phyloP scores from a whole-genome alignment of 2,797 vertebrate species.

The Macropus fuliginosus region DNA sequence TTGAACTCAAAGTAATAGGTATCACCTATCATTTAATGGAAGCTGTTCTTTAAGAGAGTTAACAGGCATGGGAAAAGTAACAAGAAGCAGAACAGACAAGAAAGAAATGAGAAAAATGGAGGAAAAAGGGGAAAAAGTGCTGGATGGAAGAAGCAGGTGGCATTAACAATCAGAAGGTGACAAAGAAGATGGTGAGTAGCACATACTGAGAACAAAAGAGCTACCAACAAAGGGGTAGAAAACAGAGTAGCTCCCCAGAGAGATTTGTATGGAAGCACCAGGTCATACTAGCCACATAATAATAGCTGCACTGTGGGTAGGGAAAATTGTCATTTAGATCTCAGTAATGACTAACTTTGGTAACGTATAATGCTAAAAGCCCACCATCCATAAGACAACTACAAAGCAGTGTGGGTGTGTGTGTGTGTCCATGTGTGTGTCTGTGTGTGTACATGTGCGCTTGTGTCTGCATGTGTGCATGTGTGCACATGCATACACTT shows the following conservation, averaged over 20 bases:
- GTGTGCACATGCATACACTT: background rate
- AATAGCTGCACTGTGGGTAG: background rate
- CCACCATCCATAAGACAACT: background rate
- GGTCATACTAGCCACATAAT: background rate
- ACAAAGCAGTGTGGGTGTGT: background rate
- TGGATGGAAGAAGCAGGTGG: background rate
- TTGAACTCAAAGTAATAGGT: background rate
- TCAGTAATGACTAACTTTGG: background rate
- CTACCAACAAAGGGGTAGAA: background rate
- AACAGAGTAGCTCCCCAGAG: background rate
- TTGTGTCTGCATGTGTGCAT: background rate
- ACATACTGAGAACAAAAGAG: background rate
- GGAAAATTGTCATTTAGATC: background rate
- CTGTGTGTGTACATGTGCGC: background rate
- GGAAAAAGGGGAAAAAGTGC: background rate
- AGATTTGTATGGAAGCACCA: background rate
- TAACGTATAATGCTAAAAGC: background rate
- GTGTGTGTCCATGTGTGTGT: no score
- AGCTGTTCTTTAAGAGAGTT: background rate
- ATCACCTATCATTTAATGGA: background rate
- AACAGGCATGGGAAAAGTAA: background rate
- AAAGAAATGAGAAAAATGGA: background rate
- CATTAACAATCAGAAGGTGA: background rate
- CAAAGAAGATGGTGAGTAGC: background rate
- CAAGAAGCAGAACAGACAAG: background rate